Base-by-base conservation (phyloP, 2,113 vertebrate genomes). In the Elachura formosa region DNA sequence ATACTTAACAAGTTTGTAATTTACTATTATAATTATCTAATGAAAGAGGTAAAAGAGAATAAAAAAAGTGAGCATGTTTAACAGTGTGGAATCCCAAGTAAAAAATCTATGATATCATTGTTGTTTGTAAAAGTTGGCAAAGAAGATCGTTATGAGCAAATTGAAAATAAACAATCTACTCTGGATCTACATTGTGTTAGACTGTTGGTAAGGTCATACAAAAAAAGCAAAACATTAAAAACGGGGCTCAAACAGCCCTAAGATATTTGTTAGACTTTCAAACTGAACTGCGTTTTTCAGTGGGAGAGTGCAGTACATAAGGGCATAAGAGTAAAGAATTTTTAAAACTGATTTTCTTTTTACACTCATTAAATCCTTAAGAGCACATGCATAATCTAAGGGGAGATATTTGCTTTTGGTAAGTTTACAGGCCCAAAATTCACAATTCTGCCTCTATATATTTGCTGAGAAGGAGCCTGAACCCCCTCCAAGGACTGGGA, bases 1-100 rank as follows among this genome's bases (percentile, higher is more conserved):
- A 94, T 92, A 64, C 83, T 95, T 97, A 83, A 78, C 54, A 94
- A 94, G 86, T 87, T 94, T 96, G 87, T 93, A 94, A 95, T 89
- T 82, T 68, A 81, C 17, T 56, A 49, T 93, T 80, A 48, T 80
- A 81, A 94, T 96, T 96, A 72, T 81, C 52, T 67, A 76, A 41
- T 56, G 52, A 85, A 78, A 87, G 86, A 88, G 13, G 48, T 51
- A 85, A 84, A 89, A 89, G 23, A 18, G 41, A 52, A 69, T 43
- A 54, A 54, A 73, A 48, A 67, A 31, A 6, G 3, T 36, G n/a
- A 76, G 24, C 8, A 1, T 20, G 28, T 74, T 96, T 87, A 92
- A 56, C 45, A 69, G 69, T 75, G 56, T 79, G 67, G 80, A 95
- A 95, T 90, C 82, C 34, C 67, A 91, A 81, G 63, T 90, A 68